phyloP scores from a whole-genome alignment of 2,113 vertebrate species.

The Sander vitreus region DNA sequence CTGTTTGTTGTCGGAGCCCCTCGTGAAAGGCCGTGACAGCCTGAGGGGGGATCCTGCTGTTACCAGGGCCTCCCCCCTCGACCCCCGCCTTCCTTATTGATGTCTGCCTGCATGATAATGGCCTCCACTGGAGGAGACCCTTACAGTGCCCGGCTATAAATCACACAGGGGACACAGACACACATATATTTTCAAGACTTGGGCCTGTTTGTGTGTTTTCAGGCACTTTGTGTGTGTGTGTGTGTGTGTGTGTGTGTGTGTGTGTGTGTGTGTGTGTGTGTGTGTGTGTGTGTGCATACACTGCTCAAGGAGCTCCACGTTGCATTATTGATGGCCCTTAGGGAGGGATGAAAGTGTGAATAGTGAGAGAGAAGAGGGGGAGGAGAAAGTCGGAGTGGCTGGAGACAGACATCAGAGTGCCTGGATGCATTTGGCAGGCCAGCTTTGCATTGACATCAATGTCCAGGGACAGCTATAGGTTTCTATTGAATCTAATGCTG shows the following conservation, averaged over 20 bases:
- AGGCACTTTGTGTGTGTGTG: conserved; percentile 35
- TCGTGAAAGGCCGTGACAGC: conserved; percentile 63
- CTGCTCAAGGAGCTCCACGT: conserved; percentile 53
- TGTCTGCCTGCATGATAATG: conserved; percentile 80
- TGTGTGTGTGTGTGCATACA: conserved; percentile 45
- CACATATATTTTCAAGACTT: conserved; percentile 40
- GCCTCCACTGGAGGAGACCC: conserved; percentile 58
- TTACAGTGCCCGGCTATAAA: conserved; percentile 68
- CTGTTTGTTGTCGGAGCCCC: conserved; percentile 62
- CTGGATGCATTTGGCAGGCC: conserved; percentile 45
- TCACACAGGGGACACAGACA: conserved; percentile 65
- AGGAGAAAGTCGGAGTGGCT: conserved; percentile 29
- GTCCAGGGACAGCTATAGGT: conserved; percentile 38
- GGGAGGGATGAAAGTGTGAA: conserved; percentile 78
- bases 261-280: conserved; percentile 55
- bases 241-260: conserved; percentile 47
- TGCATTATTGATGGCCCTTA: conserved; percentile 82
- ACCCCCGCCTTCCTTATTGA: conserved; percentile 73
- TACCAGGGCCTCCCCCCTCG: conserved; percentile 57
- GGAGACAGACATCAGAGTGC: conserved; percentile 47
- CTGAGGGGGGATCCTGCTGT: conserved; percentile 61
- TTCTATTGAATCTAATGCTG: conserved; percentile 53
- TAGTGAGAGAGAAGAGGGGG: conserved; percentile 43
- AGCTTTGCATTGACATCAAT: conserved; percentile 19
- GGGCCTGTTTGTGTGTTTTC: conserved; percentile 38